These are phyloP conservation scores for Cynodonichthys magdalenae DNA, from an alignment of 2,797 vertebrate species.

Conservation along the genomic window DNA sequence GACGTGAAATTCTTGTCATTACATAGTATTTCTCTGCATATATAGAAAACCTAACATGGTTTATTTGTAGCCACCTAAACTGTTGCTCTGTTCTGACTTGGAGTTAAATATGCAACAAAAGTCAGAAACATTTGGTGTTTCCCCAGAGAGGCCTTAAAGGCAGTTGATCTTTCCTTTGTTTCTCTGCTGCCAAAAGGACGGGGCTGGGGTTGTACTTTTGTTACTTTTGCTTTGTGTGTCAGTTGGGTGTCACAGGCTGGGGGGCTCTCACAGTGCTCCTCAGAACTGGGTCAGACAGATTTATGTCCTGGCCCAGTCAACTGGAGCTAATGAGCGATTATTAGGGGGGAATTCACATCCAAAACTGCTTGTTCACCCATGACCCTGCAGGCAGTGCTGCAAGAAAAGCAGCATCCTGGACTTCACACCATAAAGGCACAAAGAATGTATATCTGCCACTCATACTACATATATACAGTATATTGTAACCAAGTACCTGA, in stretches of 20 bases:
- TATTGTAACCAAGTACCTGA: no score
- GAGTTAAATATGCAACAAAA: neutral
- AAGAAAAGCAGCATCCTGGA: neutral
- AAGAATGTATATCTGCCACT: no score
- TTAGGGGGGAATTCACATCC: constrained; percentile 59
- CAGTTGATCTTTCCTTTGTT: constrained; percentile 16
- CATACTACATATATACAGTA: no score
- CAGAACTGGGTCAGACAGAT: constrained; percentile 78
- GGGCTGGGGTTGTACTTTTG: constrained; percentile 11
- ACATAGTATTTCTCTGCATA: neutral
- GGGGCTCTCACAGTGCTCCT: constrained; percentile 34
- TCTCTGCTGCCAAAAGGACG: constrained; percentile 20
- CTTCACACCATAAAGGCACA: neutral
- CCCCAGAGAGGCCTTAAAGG: constrained; percentile 22
- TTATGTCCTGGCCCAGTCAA: constrained; percentile 62
- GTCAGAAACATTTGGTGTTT: constrained; percentile 30
- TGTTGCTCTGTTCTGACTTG: constrained; percentile 7
- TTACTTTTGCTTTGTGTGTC: constrained; percentile 35
- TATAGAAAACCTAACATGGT: neutral
- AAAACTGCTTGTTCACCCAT: constrained; percentile 29
- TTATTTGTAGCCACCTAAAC: neutral
- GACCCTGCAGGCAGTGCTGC: constrained; percentile 4
- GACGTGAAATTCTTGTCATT: neutral
- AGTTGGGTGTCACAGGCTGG: constrained; percentile 29
- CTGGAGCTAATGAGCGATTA: constrained; percentile 72